Evolutionary conservation across 2,797 vertebrate genomes (phyloP).

Genomic region (Avahi laniger): DNA sequence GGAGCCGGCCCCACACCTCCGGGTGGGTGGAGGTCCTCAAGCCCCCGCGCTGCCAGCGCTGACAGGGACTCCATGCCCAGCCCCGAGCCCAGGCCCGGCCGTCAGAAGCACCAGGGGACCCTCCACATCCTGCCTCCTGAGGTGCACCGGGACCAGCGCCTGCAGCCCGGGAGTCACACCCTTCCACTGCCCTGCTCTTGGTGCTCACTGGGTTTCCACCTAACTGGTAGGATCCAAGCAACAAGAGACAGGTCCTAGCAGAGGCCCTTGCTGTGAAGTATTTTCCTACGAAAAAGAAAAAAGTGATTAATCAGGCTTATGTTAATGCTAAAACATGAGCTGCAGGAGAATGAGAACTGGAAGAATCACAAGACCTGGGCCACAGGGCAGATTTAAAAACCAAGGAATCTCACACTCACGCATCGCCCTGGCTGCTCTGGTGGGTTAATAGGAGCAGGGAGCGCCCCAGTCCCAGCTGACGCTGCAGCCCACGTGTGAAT

Average conservation of each 20-base stretch:
- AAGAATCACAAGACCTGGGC: slow-evolving; percentile 21
- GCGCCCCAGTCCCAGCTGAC: background rate
- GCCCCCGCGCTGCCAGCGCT: too few relatives aligned
- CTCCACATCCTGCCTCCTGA: background rate
- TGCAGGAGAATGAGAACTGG: background rate
- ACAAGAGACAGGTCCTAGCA: background rate
- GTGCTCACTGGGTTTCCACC: background rate
- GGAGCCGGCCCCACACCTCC: background rate
- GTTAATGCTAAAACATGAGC: background rate
- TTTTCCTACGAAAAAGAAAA: background rate
- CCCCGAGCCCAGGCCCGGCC: too few relatives aligned
- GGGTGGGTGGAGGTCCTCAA: background rate
- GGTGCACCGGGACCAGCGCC: background rate
- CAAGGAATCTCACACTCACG: background rate
- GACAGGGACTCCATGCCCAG: too few relatives aligned
- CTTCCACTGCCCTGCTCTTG: background rate
- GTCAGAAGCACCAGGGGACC: background rate
- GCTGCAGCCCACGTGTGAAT: background rate
- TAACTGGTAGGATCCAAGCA: background rate
- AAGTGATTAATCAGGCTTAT: slow-evolving; percentile 9
- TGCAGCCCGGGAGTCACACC: background rate
- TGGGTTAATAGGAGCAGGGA: background rate
- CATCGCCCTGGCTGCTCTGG: background rate
- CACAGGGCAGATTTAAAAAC: background rate
- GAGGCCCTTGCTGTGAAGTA: background rate